Evolutionary conservation across 1,140 invertebrate genomes (phyloP).

Genomic region (Halesus radiatus): DNA sequence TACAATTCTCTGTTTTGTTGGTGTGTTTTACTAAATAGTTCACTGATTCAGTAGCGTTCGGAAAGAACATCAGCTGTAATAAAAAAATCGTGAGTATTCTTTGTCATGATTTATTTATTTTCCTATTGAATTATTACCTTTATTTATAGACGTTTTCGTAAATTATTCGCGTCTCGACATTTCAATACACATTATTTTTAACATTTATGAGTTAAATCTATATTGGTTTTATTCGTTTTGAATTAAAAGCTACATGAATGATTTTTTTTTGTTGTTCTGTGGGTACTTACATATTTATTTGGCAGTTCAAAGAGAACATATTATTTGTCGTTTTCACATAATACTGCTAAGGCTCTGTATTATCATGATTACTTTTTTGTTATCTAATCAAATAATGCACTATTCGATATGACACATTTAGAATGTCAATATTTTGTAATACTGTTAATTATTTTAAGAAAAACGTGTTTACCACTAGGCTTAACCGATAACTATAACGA

Average conservation of each 20-base stretch:
- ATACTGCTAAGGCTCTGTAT: too few species aligned
- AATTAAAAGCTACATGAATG: not conserved
- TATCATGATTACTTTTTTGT: too few species aligned
- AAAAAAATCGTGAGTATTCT: not conserved
- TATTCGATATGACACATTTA: not conserved
- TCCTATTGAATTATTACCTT: not conserved
- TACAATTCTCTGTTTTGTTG: not conserved
- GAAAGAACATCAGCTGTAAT: not conserved
- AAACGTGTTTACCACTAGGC: too few species aligned
- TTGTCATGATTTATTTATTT: conserved; percentile 3
- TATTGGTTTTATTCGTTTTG: not conserved
- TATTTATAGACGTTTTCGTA: conserved; percentile 30
- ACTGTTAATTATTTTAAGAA: too few species aligned
- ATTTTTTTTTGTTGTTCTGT: too few species aligned
- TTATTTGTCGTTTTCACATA: too few species aligned
- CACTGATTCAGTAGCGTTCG: not conserved
- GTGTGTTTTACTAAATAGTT: not conserved
- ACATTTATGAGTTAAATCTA: not conserved
- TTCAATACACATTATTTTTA: not conserved
- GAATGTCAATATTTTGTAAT: not conserved
- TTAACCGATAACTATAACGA: too few species aligned
- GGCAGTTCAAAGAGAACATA: too few species aligned
- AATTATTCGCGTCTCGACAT: not conserved
- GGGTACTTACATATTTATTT: too few species aligned
- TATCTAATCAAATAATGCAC: not conserved